phyloP scores from a whole-genome alignment of 2,797 vertebrate species.

The Gambelia wislizenii region DNA sequence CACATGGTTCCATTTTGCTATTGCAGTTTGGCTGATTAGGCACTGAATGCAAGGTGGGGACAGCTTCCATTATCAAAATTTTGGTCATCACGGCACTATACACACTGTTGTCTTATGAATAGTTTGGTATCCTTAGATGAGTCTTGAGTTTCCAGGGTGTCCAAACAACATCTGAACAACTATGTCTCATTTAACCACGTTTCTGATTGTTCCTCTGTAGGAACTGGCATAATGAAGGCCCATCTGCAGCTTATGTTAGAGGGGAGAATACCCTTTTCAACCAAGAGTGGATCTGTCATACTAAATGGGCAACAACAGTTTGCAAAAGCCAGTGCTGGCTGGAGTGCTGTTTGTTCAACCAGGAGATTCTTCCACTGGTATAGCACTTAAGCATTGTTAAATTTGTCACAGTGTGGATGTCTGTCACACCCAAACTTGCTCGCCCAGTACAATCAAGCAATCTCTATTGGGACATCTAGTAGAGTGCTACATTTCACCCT shows the following conservation, averaged over 20 bases:
- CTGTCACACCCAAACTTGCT: not conserved
- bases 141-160: constrained; percentile 2
- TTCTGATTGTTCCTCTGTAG: not conserved
- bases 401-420: not conserved
- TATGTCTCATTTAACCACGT: not conserved
- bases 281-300: not conserved
- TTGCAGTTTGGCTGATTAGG: not conserved
- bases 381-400: constrained; percentile 26
- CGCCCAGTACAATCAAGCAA: not conserved
- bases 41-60: constrained; percentile 6
- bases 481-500: not conserved
- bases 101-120: not conserved
- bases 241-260: not conserved
- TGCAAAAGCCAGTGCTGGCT: not conserved
- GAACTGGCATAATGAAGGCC: not conserved
- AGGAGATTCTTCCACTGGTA: not conserved
- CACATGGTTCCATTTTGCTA: constrained; percentile 6
- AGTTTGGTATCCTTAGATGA: not conserved
- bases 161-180: not conserved
- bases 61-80: not conserved
- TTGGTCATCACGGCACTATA: not conserved
- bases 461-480: not conserved
- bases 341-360: not conserved
- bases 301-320: not conserved
- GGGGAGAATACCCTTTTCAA: not conserved